Percentiles rank a stretch among this genome's conserved stretches.
Evolutionary conservation across 2,888 invertebrate genomes (phyloP).

Genomic region (Pyrochroa serraticornis): DNA sequence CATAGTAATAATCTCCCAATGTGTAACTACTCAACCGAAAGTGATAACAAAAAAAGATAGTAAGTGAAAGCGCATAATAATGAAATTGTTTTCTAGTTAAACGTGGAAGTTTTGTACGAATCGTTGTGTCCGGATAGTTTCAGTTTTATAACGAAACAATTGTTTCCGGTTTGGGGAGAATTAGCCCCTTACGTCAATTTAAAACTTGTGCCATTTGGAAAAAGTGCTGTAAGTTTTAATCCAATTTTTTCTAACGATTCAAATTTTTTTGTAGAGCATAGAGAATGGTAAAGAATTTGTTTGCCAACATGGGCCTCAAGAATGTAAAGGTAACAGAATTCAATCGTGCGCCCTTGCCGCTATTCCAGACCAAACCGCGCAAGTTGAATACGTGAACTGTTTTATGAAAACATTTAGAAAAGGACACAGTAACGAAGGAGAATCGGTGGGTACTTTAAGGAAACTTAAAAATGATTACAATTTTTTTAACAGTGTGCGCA

Average conservation of each 20-base stretch:
- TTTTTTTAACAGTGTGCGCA: slow-evolving; percentile 56
- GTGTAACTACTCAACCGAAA: no score
- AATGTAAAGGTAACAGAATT: slow-evolving; percentile 68
- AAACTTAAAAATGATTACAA: neutral
- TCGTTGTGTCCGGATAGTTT: slow-evolving; percentile 68
- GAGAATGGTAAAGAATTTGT: slow-evolving; percentile 42
- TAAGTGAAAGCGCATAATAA: no score
- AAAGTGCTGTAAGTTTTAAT: slow-evolving; percentile 61
- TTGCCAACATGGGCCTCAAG: slow-evolving; percentile 69
- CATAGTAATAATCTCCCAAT: no score
- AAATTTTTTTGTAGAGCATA: slow-evolving; percentile 39
- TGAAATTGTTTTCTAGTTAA: slow-evolving; percentile 51
- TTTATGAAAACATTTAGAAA: slow-evolving; percentile 49
- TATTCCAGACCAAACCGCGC: slow-evolving; percentile 51
- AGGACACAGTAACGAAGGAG: slow-evolving; percentile 30
- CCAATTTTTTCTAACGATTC: neutral
- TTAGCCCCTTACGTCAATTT: slow-evolving; percentile 61
- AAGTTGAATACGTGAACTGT: slow-evolving; percentile 52
- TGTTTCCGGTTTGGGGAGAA: slow-evolving; percentile 60
- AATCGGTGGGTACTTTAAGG: slow-evolving; percentile 33
- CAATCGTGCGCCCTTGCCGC: slow-evolving; percentile 65
- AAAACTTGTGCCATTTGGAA: slow-evolving; percentile 69
- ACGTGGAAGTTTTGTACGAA: slow-evolving; percentile 66
- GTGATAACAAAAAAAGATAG: no score
- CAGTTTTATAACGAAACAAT: slow-evolving; percentile 62